Conservation (phyloP, 2,113 vertebrate species). For the Calcarius ornatus region DNA sequence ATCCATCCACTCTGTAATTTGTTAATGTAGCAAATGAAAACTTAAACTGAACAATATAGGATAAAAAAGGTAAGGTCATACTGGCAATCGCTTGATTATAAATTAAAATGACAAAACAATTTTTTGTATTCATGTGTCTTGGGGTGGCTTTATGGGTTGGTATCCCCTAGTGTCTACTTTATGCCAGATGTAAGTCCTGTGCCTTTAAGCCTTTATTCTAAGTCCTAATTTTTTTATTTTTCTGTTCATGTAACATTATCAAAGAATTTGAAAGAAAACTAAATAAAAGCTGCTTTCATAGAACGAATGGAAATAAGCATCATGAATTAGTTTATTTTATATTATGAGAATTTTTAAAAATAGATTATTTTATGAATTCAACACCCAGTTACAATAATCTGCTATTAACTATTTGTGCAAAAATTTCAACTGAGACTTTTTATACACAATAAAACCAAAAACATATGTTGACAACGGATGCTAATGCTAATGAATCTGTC, state of each 20-base stretch:
- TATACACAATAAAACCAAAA: background rate
- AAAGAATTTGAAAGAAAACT: background rate
- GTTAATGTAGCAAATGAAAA: background rate
- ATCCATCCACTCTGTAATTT: background rate
- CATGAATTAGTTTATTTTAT: background rate
- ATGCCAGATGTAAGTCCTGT: background rate
- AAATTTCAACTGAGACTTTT: background rate
- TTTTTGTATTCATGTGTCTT: background rate
- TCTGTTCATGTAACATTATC: background rate
- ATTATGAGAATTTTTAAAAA: background rate
- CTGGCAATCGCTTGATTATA: background rate
- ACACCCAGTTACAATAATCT: background rate
- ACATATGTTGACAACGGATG: background rate
- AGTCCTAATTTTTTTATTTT: background rate
- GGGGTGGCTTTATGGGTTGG: rapidly evolving
- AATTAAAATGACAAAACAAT: background rate
- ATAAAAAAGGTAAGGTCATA: background rate
- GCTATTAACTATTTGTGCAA: background rate
- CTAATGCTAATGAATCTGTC: background rate
- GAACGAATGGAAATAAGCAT: background rate
- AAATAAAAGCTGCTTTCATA: background rate
- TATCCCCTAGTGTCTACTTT: background rate
- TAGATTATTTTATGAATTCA: background rate
- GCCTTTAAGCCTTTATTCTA: background rate
- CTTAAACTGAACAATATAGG: background rate